These are phyloP conservation scores for Netelia inedita DNA, from an alignment of 2,888 invertebrate species.

Conservation along the genomic window DNA sequence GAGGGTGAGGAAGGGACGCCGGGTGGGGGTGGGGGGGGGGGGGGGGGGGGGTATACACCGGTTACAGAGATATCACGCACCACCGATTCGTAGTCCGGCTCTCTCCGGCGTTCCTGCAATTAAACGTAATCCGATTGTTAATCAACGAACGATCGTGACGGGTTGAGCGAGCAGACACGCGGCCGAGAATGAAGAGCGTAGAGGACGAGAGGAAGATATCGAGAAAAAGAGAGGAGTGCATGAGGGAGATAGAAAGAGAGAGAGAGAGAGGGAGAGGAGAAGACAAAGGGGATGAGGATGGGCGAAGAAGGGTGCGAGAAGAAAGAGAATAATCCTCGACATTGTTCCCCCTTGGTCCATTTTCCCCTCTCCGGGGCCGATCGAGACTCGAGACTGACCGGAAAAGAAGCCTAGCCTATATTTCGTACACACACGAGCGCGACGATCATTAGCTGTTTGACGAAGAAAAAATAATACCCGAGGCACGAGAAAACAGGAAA, in stretches of 20 bases:
- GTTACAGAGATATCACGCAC: conserved; percentile 43
- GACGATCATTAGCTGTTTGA: conserved; percentile 54
- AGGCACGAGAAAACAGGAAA: too few relatives aligned
- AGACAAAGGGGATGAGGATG: conserved; percentile 18
- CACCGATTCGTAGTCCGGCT: conserved; percentile 34
- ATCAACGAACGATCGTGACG: conserved; percentile 58
- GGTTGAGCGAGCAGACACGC: conserved; percentile 3
- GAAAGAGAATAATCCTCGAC: conserved; percentile 26
- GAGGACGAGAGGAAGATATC: conserved; percentile 30
- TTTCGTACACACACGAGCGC: conserved; percentile 31
- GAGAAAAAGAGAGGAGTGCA: background rate
- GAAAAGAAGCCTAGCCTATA: conserved; percentile 28
- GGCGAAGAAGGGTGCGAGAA: background rate
- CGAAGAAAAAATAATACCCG: conserved; percentile 17
- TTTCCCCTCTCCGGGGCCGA: conserved; percentile 15
- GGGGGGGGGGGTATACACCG: background rate
- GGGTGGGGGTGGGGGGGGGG: too few relatives aligned
- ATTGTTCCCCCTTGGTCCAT: conserved; percentile 45
- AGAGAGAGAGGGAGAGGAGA: conserved; percentile 12
- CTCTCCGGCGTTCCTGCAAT: conserved; percentile 45
- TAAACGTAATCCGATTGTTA: conserved; percentile 63
- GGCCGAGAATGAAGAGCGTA: background rate
- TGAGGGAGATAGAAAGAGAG: conserved; percentile 14
- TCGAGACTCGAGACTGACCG: conserved; percentile 47
- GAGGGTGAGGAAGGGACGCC: too few relatives aligned